Evolutionary conservation across 2,888 invertebrate genomes (phyloP).

Genomic region (Hybos culiciformis): DNA sequence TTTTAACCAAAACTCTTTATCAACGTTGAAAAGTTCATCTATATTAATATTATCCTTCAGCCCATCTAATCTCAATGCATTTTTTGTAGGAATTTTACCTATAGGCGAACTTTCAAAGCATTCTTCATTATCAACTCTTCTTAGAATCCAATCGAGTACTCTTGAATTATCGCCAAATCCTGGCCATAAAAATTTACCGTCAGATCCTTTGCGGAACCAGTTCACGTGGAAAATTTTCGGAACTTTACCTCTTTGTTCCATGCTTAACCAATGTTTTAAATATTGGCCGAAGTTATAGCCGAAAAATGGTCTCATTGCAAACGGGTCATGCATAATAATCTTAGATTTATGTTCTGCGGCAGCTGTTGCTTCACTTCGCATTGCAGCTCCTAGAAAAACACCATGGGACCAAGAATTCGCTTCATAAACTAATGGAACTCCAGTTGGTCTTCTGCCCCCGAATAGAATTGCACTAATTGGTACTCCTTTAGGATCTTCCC

Average conservation of each 20-base stretch:
- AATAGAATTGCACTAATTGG: constrained; percentile 94
- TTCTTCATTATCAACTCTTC: constrained; percentile 66
- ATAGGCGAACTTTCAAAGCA: constrained; percentile 63
- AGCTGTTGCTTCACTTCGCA: constrained; percentile 95
- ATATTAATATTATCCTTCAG: constrained; percentile 54
- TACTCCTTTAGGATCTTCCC: constrained; percentile 88
- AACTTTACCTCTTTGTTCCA: constrained; percentile 55
- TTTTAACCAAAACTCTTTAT: constrained; percentile 80
- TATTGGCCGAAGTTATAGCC: constrained; percentile 98
- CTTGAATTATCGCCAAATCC: constrained; percentile 95
- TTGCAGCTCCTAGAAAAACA: constrained; percentile 84
- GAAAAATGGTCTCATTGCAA: constrained; percentile 99
- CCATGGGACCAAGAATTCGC: constrained; percentile 90
- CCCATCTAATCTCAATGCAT: constrained; percentile 55
- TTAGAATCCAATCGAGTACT: constrained; percentile 90
- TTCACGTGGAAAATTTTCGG: constrained; percentile 98
- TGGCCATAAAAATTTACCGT: constrained; percentile 94
- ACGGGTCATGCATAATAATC: constrained; percentile 94
- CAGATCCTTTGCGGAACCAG: constrained; percentile 84
- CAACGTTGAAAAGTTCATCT: constrained; percentile 68
- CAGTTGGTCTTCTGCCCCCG: constrained; percentile 85
- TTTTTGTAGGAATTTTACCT: constrained; percentile 48
- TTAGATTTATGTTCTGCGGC: constrained; percentile 93
- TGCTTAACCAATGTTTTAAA: constrained; percentile 83
- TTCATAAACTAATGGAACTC: constrained; percentile 89